phyloP scores from a whole-genome alignment of 2,113 vertebrate species.

The Holacanthus passer region DNA sequence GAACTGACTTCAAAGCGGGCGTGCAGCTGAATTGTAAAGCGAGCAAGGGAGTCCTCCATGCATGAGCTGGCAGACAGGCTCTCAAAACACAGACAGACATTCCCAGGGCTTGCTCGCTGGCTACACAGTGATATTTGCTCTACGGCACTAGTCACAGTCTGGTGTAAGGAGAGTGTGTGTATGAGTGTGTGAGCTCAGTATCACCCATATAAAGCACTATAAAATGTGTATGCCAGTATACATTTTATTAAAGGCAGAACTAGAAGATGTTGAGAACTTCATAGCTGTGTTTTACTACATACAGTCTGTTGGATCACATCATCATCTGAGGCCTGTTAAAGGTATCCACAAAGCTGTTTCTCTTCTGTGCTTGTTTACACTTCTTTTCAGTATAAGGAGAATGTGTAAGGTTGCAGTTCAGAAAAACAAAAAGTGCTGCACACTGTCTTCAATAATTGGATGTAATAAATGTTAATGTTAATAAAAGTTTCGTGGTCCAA shows the following conservation, averaged over 20 bases:
- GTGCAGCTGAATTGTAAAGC: conserved; percentile 79
- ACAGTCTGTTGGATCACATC: background rate
- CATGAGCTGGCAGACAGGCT: conserved; percentile 77
- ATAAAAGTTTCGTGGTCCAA: background rate
- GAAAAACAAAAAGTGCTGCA: background rate
- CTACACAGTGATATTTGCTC: conserved; percentile 42
- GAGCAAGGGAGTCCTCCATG: conserved; percentile 76
- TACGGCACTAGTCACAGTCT: conserved; percentile 17
- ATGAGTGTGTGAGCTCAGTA: background rate
- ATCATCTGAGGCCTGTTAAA: conserved; percentile 7
- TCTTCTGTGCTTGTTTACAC: background rate
- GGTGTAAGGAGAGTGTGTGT: background rate
- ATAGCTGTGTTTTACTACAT: conserved; percentile 1
- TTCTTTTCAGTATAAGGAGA: background rate
- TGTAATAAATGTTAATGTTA: background rate
- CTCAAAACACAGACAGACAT: conserved; percentile 73
- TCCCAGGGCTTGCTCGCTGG: conserved; percentile 50
- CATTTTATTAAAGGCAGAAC: conserved; percentile 7
- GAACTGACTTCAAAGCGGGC: conserved; percentile 88
- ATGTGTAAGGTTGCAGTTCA: background rate
- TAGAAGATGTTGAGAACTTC: conserved; percentile 17
- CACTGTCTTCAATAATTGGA: background rate
- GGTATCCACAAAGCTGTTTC: background rate
- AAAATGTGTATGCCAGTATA: background rate
- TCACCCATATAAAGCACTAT: background rate